Evolutionary conservation across 2,113 vertebrate species (phyloP), one percentile per base, ranked within the genome.

Genomic region (Poeciliopsis turrubarensis): DNA sequence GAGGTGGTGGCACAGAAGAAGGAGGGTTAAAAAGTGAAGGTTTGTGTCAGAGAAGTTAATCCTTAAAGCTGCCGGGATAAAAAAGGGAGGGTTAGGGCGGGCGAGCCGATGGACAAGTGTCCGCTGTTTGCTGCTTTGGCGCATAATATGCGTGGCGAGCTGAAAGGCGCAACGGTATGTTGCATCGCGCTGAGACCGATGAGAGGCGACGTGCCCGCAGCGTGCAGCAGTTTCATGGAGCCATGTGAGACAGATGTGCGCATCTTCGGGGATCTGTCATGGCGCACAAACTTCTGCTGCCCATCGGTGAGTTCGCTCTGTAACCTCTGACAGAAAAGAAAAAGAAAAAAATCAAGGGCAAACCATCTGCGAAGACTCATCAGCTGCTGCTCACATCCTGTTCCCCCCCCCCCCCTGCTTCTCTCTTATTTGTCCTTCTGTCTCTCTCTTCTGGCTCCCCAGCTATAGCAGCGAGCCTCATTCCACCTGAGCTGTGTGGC

Each of bases 391-490:
- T 57, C 22, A 8, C 51, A n/a, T 47, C 44, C 9, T 57, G 22
- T 57, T 9, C n/a, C n/a, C n/a, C n/a, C n/a, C n/a, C 0, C 5
- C 22, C 22, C 5, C 51, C 2, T 54, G 19, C 8, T 54, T 54
- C 51, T 54, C n/a, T 29, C 51, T 57, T 3, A 11, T 8, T 9
- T 57, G 1, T 1, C 29, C 37, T 65, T 65, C 22, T 65, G 4
- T 34, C n/a, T 65, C 3, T 72, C 22, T 51, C 5, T 41, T 68
- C 7, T 78, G 15, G 29, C 90, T 44, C 89, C 89, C 88, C 95
- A 96, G 91, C 93, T 95, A 95, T 97, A 95, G 94, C 96, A 94
- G 94, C 95, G 95, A 96, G 95, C 95, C 92, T 98, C 90, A 93
- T 96, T 93, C 94, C 96, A 85, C 91, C 95, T 89, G 95, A 95